Conservation (phyloP, 2,113 vertebrate genomes). For the Pipa parva region DNA sequence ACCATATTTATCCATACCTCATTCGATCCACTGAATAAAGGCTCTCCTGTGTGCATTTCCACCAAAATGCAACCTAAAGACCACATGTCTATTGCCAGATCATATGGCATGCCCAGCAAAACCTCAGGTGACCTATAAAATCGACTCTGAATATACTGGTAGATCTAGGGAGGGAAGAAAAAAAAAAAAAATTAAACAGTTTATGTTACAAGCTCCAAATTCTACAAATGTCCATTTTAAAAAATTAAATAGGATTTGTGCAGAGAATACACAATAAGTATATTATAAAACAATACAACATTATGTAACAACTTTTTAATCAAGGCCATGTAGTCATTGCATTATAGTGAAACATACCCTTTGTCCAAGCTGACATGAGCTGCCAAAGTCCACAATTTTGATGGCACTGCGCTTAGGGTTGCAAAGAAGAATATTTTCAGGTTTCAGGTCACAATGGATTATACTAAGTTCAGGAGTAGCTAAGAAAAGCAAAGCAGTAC, state of each 20-base stretch:
- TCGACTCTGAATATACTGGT: constrained; percentile 93
- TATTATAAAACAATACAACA: too few species aligned
- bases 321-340: too few species aligned
- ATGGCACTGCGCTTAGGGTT: constrained; percentile 92
- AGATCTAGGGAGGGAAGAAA: constrained; percentile 65
- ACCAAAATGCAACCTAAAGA: constrained; percentile 90
- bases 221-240: too few species aligned
- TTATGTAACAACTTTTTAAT: too few species aligned
- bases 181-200: too few species aligned
- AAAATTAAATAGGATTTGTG: too few species aligned
- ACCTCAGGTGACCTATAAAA: constrained; percentile 93
- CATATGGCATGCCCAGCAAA: constrained; percentile 86
- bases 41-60: constrained; percentile 93
- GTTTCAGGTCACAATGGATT: constrained; percentile 96
- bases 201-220: too few species aligned
- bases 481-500: constrained; percentile 89
- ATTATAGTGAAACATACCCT: constrained; percentile 63
- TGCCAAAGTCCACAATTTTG: constrained; percentile 92
- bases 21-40: constrained; percentile 89
- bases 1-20: too few species aligned
- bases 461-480: constrained; percentile 92
- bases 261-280: too few species aligned
- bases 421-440: constrained; percentile 91
- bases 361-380: constrained; percentile 90
- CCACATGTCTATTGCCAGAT: constrained; percentile 95